Conservation (phyloP, 1,140 invertebrate species). For the Camponotus vicinus region DNA sequence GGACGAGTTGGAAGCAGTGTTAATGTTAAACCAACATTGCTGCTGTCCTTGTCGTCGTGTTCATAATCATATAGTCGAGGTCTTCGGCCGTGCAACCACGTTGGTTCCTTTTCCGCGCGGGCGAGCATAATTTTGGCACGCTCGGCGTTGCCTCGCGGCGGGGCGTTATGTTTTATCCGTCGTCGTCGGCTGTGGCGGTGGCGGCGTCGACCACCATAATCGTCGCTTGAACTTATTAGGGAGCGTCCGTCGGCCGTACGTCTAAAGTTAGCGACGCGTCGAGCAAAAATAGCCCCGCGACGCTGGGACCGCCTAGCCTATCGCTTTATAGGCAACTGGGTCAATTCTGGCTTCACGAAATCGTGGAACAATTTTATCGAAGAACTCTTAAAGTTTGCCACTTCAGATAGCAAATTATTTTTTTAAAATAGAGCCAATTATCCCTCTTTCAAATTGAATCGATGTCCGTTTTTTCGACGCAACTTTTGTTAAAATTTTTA, state of each 20-base stretch:
- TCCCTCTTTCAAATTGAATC: not conserved
- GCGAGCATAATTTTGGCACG: constrained; percentile 83
- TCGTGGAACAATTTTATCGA: constrained; percentile 35
- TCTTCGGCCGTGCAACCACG: constrained; percentile 80
- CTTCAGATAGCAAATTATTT: not conserved
- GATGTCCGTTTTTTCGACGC: not conserved
- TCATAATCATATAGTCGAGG: constrained; percentile 71
- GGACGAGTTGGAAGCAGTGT: not conserved
- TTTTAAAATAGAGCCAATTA: not conserved
- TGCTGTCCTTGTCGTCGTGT: constrained; percentile 26
- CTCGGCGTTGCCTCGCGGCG: constrained; percentile 57
- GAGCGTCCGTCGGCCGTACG: constrained; percentile 82
- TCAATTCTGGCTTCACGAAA: constrained; percentile 79
- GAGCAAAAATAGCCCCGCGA: constrained; percentile 82
- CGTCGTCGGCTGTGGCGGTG: constrained; percentile 55
- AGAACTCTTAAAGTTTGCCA: not conserved
- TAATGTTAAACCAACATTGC: constrained; percentile 14
- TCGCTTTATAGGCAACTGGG: constrained; percentile 85
- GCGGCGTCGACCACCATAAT: constrained; percentile 80
- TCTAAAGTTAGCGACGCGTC: constrained; percentile 84
- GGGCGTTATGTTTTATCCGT: constrained; percentile 69
- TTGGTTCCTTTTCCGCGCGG: constrained; percentile 63
- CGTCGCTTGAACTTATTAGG: constrained; percentile 85
- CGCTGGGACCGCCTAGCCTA: constrained; percentile 75
- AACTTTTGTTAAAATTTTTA: not conserved